Percentiles rank a stretch among this genome's conserved stretches.
Evolutionary conservation across 37 sponge, comb jelly and placozoan species (phyloP).

Genomic region (Tethya wilhelma): DNA sequence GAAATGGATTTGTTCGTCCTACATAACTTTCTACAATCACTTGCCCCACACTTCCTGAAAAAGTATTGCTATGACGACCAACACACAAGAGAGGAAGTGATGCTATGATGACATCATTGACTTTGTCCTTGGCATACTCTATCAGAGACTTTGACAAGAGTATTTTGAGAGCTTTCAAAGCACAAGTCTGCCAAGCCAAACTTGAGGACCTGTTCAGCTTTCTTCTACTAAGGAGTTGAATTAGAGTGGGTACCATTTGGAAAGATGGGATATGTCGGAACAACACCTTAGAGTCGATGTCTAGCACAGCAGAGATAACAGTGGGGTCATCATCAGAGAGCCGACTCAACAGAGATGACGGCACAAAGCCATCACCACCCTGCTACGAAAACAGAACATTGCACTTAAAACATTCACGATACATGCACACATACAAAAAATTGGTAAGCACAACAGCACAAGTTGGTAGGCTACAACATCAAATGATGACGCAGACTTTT

Average conservation of each 20-base stretch:
- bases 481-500: too few relatives aligned
- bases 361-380: constrained; percentile 43
- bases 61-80: constrained; percentile 44
- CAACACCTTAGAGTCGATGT: constrained; percentile 38
- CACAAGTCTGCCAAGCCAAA: constrained; percentile 8
- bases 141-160: constrained; percentile 25
- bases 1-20: too few relatives aligned
- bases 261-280: not conserved
- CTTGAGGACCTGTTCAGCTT: constrained; percentile 5
- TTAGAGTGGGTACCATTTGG: constrained; percentile 5
- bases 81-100: constrained; percentile 37
- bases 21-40: constrained; percentile 26
- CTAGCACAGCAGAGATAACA: constrained; percentile 59
- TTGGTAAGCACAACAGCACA: too few relatives aligned
- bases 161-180: constrained; percentile 1
- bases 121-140: constrained; percentile 3
- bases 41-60: constrained; percentile 16
- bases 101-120: constrained; percentile 15
- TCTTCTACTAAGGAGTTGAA: constrained; percentile 1
- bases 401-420: too few relatives aligned
- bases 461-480: too few relatives aligned
- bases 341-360: constrained; percentile 33
- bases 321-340: constrained; percentile 50
- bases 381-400: too few relatives aligned
- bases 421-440: too few relatives aligned